A percentile compares a stretch with the other conserved stretches of the same genome.
phyloP scores from a whole-genome alignment of 2,113 vertebrate species.

The Aplodontia rufa region DNA sequence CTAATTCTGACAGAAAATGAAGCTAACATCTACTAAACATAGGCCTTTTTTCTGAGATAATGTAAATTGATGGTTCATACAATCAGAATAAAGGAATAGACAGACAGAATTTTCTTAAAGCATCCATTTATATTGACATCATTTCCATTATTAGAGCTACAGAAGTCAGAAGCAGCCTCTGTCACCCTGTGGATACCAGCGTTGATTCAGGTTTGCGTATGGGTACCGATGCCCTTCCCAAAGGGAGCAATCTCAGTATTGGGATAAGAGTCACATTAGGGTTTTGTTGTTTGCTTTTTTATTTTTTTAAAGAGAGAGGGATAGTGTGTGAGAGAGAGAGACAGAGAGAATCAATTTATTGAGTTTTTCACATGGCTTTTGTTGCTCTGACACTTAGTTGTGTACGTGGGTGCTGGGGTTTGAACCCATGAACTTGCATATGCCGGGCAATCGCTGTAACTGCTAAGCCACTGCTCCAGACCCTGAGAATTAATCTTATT shows the following conservation, averaged over 20 bases:
- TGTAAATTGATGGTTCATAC: background rate
- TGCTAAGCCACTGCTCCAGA: too few relatives aligned
- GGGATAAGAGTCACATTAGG: background rate
- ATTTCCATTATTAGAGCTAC: background rate
- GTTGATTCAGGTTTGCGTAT: background rate
- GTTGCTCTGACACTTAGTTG: too few relatives aligned
- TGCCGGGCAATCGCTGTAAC: too few relatives aligned
- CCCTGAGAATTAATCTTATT: too few relatives aligned
- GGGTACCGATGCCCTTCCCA: background rate
- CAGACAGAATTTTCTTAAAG: background rate
- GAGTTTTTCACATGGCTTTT: too few relatives aligned
- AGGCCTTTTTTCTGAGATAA: background rate
- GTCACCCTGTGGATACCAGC: accelerated
- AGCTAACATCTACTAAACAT: background rate
- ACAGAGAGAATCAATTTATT: too few relatives aligned
- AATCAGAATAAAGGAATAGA: background rate
- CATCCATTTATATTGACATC: background rate
- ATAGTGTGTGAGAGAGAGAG: too few relatives aligned
- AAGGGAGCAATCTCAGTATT: background rate
- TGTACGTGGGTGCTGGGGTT: too few relatives aligned
- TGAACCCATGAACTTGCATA: too few relatives aligned
- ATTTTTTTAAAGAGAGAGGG: too few relatives aligned
- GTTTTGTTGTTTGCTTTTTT: too few relatives aligned
- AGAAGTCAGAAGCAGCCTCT: background rate
- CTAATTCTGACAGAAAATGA: background rate